Conservation (phyloP, 2,888 invertebrate genomes). For the Mayetiola destructor region DNA sequence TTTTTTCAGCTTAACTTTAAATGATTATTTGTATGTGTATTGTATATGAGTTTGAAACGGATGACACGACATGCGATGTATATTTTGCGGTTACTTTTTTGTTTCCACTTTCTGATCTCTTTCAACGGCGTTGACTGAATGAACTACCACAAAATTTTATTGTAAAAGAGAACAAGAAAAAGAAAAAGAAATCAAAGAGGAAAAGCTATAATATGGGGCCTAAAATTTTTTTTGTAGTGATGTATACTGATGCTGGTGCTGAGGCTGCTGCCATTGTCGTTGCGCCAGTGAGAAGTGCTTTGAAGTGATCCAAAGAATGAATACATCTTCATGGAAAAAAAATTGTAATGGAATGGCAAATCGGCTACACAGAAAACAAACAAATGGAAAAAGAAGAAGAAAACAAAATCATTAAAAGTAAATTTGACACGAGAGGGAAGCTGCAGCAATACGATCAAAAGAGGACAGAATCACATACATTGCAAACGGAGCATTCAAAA, state of each 20-base stretch:
- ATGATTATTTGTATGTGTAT: too few species aligned
- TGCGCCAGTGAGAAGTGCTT: background rate
- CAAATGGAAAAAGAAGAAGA: background rate
- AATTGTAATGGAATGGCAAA: background rate
- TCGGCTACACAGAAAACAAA: background rate
- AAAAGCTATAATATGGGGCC: too few species aligned
- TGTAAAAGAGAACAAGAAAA: too few species aligned
- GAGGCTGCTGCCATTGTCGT: background rate
- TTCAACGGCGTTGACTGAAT: background rate
- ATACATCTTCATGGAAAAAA: background rate
- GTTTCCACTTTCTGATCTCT: background rate
- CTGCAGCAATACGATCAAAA: background rate
- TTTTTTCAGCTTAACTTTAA: too few species aligned
- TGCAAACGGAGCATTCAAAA: background rate
- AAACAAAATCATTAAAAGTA: conserved; percentile 4
- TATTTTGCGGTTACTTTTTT: background rate
- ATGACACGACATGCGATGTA: conserved; percentile 3
- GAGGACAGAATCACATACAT: background rate
- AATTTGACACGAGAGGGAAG: background rate
- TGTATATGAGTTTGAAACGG: too few species aligned
- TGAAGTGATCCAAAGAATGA: background rate
- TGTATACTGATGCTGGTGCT: too few species aligned
- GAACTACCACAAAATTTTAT: conserved; percentile 3
- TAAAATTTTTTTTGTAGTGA: too few species aligned
- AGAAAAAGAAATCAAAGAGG: too few species aligned